These are phyloP conservation scores for Graptemys geographica DNA, from an alignment of 2,797 vertebrate genomes.

Conservation along the genomic window DNA sequence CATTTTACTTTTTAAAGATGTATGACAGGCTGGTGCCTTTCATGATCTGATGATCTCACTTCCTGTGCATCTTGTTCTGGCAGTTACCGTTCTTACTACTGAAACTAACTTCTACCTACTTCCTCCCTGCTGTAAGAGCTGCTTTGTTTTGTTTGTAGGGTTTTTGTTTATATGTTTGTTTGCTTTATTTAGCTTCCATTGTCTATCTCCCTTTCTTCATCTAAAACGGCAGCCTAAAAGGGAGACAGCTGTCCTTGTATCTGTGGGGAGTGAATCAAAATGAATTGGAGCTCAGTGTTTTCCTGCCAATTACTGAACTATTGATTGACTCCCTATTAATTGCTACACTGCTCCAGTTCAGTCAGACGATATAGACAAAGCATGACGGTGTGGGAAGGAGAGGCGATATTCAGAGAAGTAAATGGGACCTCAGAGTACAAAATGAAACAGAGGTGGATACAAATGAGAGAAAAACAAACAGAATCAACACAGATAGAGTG, in stretches of 20 bases:
- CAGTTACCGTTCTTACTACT: not conserved
- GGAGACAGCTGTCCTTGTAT: slow-evolving; percentile 27
- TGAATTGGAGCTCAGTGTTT: slow-evolving; percentile 28
- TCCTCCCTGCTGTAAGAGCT: not conserved
- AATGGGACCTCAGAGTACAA: not conserved
- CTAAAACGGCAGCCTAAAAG: slow-evolving; percentile 15
- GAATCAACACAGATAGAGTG: not conserved
- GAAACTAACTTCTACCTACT: not conserved
- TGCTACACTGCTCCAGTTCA: not conserved
- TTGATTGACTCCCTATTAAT: slow-evolving; percentile 45
- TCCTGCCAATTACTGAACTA: slow-evolving; percentile 25
- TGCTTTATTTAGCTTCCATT: not conserved
- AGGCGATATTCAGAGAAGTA: not conserved
- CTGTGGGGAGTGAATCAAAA: slow-evolving; percentile 9
- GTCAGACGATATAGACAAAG: slow-evolving; percentile 20
- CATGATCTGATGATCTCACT: not conserved
- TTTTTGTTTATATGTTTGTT: not conserved
- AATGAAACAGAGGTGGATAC: not conserved
- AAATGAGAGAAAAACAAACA: not conserved
- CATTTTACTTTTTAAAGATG: not conserved
- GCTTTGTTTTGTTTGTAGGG: not conserved
- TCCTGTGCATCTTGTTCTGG: not conserved
- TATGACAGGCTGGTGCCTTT: not conserved
- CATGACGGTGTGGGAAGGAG: not conserved
- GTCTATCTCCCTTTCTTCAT: slow-evolving; percentile 2